Evolutionary conservation across 2,888 invertebrate genomes (phyloP).

Genomic region (Cerastoderma edule): DNA sequence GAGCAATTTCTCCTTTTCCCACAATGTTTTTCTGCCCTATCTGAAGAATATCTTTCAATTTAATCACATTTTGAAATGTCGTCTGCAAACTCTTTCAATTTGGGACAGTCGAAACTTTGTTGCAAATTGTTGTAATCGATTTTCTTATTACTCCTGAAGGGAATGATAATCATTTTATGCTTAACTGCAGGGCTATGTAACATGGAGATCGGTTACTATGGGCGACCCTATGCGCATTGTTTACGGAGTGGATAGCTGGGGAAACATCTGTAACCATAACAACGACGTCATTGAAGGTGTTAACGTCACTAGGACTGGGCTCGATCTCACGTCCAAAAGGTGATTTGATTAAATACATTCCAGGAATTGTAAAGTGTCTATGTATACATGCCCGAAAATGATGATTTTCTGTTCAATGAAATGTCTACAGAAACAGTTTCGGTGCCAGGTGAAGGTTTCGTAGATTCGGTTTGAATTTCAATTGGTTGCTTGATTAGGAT

Average conservation of each 20-base stretch:
- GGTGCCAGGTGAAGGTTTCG: background rate
- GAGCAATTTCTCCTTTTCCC: too few relatives aligned
- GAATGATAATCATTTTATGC: background rate
- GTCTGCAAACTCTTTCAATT: too few relatives aligned
- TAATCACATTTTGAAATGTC: conserved; percentile 3
- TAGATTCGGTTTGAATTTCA: background rate
- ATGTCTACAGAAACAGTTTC: background rate
- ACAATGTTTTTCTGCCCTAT: background rate
- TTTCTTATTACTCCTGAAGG: background rate
- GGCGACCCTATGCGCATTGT: conserved; percentile 71
- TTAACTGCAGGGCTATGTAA: conserved; percentile 61
- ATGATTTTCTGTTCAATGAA: too few relatives aligned
- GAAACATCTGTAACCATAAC: conserved; percentile 92
- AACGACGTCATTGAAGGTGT: conserved; percentile 89
- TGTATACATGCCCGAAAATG: too few relatives aligned
- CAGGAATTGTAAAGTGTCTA: too few relatives aligned
- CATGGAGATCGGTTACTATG: conserved; percentile 54
- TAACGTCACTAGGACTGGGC: conserved; percentile 91
- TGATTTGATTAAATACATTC: conserved; percentile 65
- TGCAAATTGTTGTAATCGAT: background rate
- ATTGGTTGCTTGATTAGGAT: too few relatives aligned
- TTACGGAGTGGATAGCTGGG: conserved; percentile 76
- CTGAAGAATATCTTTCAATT: background rate
- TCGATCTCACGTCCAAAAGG: conserved; percentile 87
- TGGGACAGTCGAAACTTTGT: too few relatives aligned